Conservation (phyloP, 2,797 vertebrate species). For the Crenuchus spilurus region DNA sequence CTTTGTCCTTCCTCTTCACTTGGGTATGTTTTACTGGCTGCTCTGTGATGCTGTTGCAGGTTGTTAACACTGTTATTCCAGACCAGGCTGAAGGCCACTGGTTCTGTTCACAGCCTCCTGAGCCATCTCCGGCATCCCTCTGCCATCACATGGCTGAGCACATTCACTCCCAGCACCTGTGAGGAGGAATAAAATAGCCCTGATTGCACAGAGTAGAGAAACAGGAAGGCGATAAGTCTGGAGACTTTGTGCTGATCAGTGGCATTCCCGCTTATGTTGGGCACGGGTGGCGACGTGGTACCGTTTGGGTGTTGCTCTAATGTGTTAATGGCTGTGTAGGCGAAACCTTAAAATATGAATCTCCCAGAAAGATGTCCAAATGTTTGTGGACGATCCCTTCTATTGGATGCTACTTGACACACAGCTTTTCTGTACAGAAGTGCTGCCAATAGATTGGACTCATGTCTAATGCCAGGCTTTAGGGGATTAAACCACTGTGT, state of each 20-base stretch:
- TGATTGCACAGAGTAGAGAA: slow-evolving; percentile 59
- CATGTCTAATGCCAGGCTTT: too few relatives aligned
- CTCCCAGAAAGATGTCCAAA: not conserved
- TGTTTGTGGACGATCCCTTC: too few relatives aligned
- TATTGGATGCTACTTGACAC: too few relatives aligned
- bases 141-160: slow-evolving; percentile 61
- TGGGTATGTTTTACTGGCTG: not conserved
- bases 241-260: slow-evolving; percentile 69
- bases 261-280: slow-evolving; percentile 54
- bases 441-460: too few relatives aligned
- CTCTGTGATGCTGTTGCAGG: slow-evolving; percentile 55
- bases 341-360: slow-evolving; percentile 22
- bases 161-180: slow-evolving; percentile 71
- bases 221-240: slow-evolving; percentile 66
- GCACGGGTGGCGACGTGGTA: slow-evolving; percentile 18
- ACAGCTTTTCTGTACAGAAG: too few relatives aligned
- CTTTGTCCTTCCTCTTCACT: too few relatives aligned
- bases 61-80: slow-evolving; percentile 75
- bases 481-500: too few relatives aligned
- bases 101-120: slow-evolving; percentile 63
- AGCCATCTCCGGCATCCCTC: slow-evolving; percentile 62
- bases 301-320: slow-evolving; percentile 2
- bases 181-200: slow-evolving; percentile 64
- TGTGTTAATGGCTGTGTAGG: slow-evolving; percentile 46
- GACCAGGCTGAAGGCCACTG: slow-evolving; percentile 64